A percentile compares a stretch with the other conserved stretches of the same genome.
Conservation (phyloP, 2,797 vertebrate species). For the Phyllotis vaccarum region DNA sequence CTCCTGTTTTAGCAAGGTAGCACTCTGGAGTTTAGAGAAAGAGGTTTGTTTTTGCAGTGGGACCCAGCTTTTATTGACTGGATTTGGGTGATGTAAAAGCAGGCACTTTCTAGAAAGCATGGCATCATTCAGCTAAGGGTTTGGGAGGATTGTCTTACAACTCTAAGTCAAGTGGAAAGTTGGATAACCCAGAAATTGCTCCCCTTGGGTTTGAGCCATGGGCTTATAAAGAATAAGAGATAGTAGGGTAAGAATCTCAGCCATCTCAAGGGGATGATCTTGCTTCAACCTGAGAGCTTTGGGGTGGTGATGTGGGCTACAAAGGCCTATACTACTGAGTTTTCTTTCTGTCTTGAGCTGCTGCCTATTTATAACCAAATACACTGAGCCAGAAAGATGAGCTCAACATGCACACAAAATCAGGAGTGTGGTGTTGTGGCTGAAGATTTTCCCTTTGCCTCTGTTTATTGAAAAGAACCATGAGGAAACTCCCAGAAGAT, state of each 20-base stretch:
- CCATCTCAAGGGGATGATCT: neutral
- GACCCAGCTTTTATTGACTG: neutral
- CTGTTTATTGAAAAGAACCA: constrained; percentile 74
- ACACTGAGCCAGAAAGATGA: constrained; percentile 72
- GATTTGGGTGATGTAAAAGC: neutral
- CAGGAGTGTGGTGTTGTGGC: neutral
- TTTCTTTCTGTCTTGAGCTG: constrained; percentile 50
- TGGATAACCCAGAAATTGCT: neutral
- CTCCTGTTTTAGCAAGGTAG: neutral
- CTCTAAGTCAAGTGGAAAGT: neutral
- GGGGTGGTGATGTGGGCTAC: neutral
- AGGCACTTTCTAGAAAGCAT: constrained; percentile 25
- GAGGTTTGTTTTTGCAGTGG: neutral
- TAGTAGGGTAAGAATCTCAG: neutral
- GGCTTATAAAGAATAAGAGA: neutral
- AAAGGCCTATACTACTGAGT: neutral
- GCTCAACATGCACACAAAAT: constrained; percentile 51
- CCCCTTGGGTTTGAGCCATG: neutral
- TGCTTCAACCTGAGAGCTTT: neutral
- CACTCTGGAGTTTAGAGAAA: neutral
- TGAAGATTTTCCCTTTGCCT: constrained; percentile 59
- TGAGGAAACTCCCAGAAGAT: constrained; percentile 65
- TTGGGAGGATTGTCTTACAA: neutral
- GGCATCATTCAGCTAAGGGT: neutral
- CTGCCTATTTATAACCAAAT: constrained; percentile 66